Evolutionary conservation across 2,113 vertebrate genomes (phyloP).

Genomic region (Pomatostomus ruficeps): DNA sequence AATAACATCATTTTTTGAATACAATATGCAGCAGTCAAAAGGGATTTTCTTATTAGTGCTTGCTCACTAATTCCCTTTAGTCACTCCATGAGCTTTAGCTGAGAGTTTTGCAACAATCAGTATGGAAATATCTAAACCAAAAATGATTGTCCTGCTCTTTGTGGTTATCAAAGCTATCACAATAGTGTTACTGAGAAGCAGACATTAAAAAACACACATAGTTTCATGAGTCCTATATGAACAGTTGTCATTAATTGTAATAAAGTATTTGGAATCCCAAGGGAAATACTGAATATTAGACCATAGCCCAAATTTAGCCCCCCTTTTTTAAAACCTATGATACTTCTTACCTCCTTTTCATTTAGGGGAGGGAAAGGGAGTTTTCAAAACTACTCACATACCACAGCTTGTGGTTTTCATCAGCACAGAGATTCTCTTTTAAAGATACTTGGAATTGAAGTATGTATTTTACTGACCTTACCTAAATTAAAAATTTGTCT

Average conservation of each 20-base stretch:
- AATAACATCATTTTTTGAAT: background rate
- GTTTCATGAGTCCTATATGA: background rate
- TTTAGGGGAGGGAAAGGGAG: background rate
- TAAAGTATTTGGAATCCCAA: background rate
- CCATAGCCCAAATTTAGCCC: background rate
- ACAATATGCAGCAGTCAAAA: background rate
- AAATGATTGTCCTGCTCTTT: background rate
- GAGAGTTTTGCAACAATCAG: background rate
- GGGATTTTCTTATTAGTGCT: background rate
- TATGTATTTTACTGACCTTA: background rate
- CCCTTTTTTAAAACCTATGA: background rate
- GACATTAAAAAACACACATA: background rate
- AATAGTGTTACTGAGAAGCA: background rate
- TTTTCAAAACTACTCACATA: background rate
- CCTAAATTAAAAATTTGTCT: background rate
- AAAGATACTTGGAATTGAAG: background rate
- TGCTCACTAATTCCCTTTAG: background rate
- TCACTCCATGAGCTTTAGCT: background rate
- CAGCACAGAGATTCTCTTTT: background rate
- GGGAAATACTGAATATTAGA: background rate
- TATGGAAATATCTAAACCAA: background rate
- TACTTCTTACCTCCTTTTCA: background rate
- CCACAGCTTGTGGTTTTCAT: background rate
- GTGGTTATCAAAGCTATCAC: background rate
- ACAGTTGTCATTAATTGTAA: background rate